Evolutionary conservation across 2,888 invertebrate species (phyloP).

Genomic region (Apodemia mormo): DNA sequence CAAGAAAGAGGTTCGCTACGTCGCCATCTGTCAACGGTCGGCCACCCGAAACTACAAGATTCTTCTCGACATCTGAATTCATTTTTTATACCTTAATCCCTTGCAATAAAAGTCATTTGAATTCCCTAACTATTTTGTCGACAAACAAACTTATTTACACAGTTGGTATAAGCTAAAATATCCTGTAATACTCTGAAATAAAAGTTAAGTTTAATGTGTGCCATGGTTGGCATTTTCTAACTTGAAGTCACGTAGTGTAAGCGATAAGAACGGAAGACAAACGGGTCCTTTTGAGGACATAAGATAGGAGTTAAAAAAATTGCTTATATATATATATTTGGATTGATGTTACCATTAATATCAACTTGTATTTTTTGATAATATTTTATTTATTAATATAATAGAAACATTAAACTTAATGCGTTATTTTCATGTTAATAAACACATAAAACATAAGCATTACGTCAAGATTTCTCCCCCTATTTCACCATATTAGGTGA

Average conservation of each 20-base stretch:
- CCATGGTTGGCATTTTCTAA: constrained; percentile 41
- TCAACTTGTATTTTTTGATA: background rate
- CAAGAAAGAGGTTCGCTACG: constrained; percentile 62
- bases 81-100: background rate
- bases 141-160: constrained; percentile 20
- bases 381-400: background rate
- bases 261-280: constrained; percentile 63
- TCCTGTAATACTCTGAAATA: constrained; percentile 37
- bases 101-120: background rate
- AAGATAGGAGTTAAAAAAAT: constrained; percentile 18
- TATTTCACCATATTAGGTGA: too few species aligned
- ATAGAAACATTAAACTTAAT: background rate
- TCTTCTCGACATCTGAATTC: background rate
- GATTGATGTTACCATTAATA: background rate
- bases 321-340: constrained; percentile 15
- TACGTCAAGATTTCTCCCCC: too few species aligned
- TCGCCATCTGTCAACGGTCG: constrained; percentile 67
- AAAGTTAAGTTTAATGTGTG: constrained; percentile 25
- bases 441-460: too few species aligned
- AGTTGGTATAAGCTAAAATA: constrained; percentile 37
- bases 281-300: constrained; percentile 38
- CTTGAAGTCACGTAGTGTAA: constrained; percentile 54
- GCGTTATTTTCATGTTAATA: too few species aligned
- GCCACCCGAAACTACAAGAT: constrained; percentile 50
- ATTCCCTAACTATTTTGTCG: constrained; percentile 8